Evolutionary conservation across 2,797 vertebrate genomes (phyloP), one percentile per base, ranked within the genome.

Genomic region (Gymnothorax reevesii): DNA sequence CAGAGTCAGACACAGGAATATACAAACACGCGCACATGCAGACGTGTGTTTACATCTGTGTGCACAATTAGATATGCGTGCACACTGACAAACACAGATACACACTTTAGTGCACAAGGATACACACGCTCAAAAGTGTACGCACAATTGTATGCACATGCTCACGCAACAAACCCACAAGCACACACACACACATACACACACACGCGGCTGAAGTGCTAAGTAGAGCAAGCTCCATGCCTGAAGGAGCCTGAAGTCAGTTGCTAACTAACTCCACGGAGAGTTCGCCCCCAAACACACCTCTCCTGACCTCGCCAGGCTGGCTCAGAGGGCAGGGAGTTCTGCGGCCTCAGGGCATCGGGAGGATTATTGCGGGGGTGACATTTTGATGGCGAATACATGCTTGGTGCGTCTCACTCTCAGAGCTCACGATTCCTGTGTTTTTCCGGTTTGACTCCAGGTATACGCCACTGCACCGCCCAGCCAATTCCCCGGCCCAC

Each of bases 351-450:
- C 87, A 89, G 83, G 25, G 33, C 82, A 79, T 73, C 57, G 82
- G 69, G 87, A 94, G 88, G 91, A 94, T 94, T 93, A 93, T 93
- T 93, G 92, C 87, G 82, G 92, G 89, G 91, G 93, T 95, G 94
- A 94, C 93, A 94, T 94, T 93, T 94, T 84, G 82, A 92, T 94
- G 93, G 93, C 91, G 89, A 92, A 92, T 91, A 59, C 33, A 42
- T 42, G 89, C 89, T 77, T 87, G 91, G 87, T 87, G 83, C 87
- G 87, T 77, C 73, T 25, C 86, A 82, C 89, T 92, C 91, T 90
- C 86, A 82, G 90, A 88, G 88, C 94, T 92, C 92, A 93, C 89
- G 88, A 92, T 94, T 94, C 91, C 93, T 89, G 91, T 92, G 92
- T 88, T 88, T 85, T 84, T 87, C 66, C 85, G 27, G 69, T 90